Evolutionary conservation across 2,888 invertebrate species (phyloP).

Genomic region (Cephus runcator): DNA sequence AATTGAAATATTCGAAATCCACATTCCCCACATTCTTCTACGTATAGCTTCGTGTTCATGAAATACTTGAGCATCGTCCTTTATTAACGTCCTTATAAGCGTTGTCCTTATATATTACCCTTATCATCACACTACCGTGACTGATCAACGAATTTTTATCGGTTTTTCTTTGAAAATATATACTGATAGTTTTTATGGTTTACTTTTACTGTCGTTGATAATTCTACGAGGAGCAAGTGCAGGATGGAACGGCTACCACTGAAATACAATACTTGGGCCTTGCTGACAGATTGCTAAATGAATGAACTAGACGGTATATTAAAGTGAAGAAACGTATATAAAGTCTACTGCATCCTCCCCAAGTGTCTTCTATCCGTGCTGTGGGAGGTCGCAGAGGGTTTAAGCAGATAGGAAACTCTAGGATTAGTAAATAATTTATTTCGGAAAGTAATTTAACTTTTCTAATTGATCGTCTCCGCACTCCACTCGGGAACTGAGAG

Average conservation of each 20-base stretch:
- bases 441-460: constrained; percentile 56
- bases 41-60: no score
- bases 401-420: constrained; percentile 14
- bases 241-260: neutral
- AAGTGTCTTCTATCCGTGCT: neutral
- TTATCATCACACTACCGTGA: neutral
- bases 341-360: neutral
- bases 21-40: no score
- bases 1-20: no score
- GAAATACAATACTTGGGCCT: neutral
- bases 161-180: no score
- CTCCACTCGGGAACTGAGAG: constrained; percentile 6
- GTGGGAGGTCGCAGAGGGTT: neutral
- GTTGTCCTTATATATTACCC: neutral
- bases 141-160: neutral
- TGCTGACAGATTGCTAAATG: neutral
- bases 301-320: neutral
- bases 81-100: neutral
- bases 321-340: neutral
- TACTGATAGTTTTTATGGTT: no score
- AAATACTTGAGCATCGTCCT: no score
- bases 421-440: constrained; percentile 55
- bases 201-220: no score
- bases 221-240: no score
- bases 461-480: constrained; percentile 50